These are phyloP conservation scores for Catostomus latipinnis DNA, from an alignment of 2,797 vertebrate genomes.

Conservation along the genomic window DNA sequence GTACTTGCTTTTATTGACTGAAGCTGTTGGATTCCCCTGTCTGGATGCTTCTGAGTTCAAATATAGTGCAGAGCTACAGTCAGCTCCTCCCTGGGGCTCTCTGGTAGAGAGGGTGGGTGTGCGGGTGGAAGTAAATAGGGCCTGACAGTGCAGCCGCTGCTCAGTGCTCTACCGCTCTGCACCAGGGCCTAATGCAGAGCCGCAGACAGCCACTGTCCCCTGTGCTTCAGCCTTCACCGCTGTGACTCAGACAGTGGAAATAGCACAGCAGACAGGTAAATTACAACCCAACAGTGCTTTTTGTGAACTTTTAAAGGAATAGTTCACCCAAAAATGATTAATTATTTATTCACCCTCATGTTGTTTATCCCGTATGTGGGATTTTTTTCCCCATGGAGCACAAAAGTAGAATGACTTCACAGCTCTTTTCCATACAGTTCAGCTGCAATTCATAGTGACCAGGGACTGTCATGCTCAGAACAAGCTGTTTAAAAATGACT, in stretches of 20 bases:
- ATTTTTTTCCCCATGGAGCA: not conserved
- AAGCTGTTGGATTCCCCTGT: conserved; percentile 44
- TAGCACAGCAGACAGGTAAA: conserved; percentile 46
- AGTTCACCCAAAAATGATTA: too few species aligned
- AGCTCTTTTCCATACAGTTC: too few species aligned
- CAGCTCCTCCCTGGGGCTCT: conserved; percentile 66
- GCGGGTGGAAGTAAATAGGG: conserved; percentile 65
- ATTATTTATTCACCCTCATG: too few species aligned
- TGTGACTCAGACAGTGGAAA: conserved; percentile 18
- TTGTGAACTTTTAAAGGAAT: conserved; percentile 35
- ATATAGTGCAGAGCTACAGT: conserved; percentile 64
- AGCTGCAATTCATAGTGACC: too few species aligned
- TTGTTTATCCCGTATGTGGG: not conserved
- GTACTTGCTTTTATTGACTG: not conserved
- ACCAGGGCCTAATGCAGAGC: conserved; percentile 44
- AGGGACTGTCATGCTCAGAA: too few species aligned
- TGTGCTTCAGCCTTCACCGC: not conserved
- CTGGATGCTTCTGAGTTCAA: conserved; percentile 46
- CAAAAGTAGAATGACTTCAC: not conserved
- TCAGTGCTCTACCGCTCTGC: conserved; percentile 52
- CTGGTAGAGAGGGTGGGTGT: conserved; percentile 64
- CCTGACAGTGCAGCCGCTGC: conserved; percentile 66
- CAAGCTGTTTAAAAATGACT: not conserved
- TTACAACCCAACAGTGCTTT: conserved; percentile 38
- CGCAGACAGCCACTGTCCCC: conserved; percentile 41